phyloP scores from a whole-genome alignment of 2,797 vertebrate genomes.

The Holocentrus rufus region DNA sequence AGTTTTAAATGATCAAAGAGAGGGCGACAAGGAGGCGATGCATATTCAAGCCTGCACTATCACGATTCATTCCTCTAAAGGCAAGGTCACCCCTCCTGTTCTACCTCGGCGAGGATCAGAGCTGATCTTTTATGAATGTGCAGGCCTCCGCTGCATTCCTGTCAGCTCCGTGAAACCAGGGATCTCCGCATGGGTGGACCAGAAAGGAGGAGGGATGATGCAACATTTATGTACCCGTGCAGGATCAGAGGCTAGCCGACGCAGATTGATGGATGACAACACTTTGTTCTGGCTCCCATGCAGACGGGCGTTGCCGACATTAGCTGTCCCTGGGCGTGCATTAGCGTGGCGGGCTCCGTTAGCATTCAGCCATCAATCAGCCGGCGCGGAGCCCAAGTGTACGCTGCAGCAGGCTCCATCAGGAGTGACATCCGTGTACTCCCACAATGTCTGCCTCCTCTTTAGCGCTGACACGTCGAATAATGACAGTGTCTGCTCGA shows the following conservation, averaged over 20 bases:
- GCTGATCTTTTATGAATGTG: slow-evolving; percentile 53
- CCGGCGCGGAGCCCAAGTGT: slow-evolving; percentile 22
- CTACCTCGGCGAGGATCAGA: slow-evolving; percentile 35
- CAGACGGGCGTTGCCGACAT: slow-evolving; percentile 41
- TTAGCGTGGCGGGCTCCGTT: slow-evolving; percentile 53
- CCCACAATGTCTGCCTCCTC: slow-evolving; percentile 55
- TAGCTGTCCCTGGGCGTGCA: slow-evolving; percentile 56
- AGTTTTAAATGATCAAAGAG: slow-evolving; percentile 28
- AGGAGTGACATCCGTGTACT: slow-evolving; percentile 61
- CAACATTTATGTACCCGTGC: slow-evolving; percentile 56
- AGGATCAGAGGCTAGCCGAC: slow-evolving; percentile 52
- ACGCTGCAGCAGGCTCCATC: slow-evolving; percentile 22
- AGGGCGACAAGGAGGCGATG: neutral
- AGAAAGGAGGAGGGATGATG: slow-evolving; percentile 52
- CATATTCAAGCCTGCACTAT: slow-evolving; percentile 31
- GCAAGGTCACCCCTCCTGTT: slow-evolving; percentile 59
- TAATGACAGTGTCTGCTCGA: slow-evolving; percentile 57
- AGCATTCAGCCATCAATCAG: slow-evolving; percentile 74
- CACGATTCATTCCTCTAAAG: slow-evolving; percentile 51
- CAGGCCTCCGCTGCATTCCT: neutral
- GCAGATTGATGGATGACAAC: slow-evolving; percentile 71
- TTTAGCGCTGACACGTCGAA: slow-evolving; percentile 39
- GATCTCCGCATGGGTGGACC: slow-evolving; percentile 41
- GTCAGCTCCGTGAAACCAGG: slow-evolving; percentile 32
- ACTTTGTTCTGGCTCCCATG: slow-evolving; percentile 58